Base-by-base conservation (phyloP, 2,113 vertebrate genomes). In the Dascyllus trimaculatus region DNA sequence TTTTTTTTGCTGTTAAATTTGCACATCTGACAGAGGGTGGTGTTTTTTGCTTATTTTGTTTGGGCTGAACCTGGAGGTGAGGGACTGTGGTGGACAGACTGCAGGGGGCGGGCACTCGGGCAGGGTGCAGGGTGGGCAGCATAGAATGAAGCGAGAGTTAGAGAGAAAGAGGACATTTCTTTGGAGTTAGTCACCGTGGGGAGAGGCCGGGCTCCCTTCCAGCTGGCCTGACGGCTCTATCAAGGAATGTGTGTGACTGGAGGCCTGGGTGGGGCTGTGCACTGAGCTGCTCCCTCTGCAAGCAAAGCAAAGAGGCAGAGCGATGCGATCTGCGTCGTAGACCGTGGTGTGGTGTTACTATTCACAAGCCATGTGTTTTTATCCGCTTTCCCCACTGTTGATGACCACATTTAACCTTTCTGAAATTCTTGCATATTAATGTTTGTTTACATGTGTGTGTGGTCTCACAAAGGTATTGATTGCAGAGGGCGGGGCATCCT, bases 181-280 rank as follows among this genome's bases (percentile, higher is more conserved):
- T 89, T 89, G 80, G 85, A 87, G 91, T 95, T 94, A 94, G 91
- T 95, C 94, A 95, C 74, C 65, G 89, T 57, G 82, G 93, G 94
- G 91, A 94, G 93, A 92, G 91, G 90, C 92, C 87, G 90, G 95
- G 95, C 95, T 80, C 71, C 63, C 72, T 92, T 95, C 94, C 93
- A 94, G 93, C 90, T 95, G 93, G 94, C 91, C 89, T 92, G 89
- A 88, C 82, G 43, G 93, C 86, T 93, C 89, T 93, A 92, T 94
- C 88, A 93, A 94, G 88, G 94, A 95, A 95, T 95, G 93, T 88
- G 88, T 94, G 86, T 92, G 93, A 94, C 93, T 94, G 71, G 89
- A 93, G 93, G 91, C 89, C 92, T 88, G 94, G 94, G 94, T 94
- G 93, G 94, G 94, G 94, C 87, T 65, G 59, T 67, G 74, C 80